phyloP scores from a whole-genome alignment of 2,113 vertebrate genomes.

The Grantiella picta region DNA sequence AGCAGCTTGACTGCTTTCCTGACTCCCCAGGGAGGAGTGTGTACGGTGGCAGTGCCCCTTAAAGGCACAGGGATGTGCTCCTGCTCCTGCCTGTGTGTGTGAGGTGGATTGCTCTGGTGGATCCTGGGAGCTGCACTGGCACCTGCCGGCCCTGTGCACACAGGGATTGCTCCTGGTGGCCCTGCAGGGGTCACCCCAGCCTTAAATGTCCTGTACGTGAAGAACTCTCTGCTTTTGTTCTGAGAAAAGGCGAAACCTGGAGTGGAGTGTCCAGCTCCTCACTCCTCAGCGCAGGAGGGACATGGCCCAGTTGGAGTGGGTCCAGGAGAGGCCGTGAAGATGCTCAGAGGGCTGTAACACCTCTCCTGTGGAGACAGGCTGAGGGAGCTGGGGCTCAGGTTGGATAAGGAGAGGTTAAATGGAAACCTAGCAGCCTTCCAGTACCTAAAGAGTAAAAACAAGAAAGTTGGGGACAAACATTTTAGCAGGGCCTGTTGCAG shows the following conservation, averaged over 20 bases:
- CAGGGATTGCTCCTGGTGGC: neutral
- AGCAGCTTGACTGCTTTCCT: neutral
- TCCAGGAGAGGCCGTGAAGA: neutral
- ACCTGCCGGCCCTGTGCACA: neutral
- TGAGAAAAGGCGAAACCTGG: neutral
- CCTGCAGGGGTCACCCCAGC: too few species aligned
- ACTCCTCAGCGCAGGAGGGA: neutral
- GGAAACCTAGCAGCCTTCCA: neutral
- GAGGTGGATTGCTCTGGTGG: accelerated
- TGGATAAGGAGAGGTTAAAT: neutral
- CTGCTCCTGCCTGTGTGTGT: too few species aligned
- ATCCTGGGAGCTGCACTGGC: neutral
- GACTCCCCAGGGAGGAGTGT: accelerated
- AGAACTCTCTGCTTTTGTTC: neutral
- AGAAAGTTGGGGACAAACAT: neutral
- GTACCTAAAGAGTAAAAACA: neutral
- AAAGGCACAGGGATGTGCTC: neutral
- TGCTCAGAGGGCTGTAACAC: neutral
- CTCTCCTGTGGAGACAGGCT: neutral
- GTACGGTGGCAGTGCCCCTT: neutral
- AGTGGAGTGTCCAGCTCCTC: neutral
- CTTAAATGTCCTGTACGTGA: neutral
- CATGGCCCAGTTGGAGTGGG: neutral
- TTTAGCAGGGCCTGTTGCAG: neutral
- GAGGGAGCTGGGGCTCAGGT: neutral